phyloP scores from a whole-genome alignment of 2,888 invertebrate genomes.

The Rhorus exstirpatorius region DNA sequence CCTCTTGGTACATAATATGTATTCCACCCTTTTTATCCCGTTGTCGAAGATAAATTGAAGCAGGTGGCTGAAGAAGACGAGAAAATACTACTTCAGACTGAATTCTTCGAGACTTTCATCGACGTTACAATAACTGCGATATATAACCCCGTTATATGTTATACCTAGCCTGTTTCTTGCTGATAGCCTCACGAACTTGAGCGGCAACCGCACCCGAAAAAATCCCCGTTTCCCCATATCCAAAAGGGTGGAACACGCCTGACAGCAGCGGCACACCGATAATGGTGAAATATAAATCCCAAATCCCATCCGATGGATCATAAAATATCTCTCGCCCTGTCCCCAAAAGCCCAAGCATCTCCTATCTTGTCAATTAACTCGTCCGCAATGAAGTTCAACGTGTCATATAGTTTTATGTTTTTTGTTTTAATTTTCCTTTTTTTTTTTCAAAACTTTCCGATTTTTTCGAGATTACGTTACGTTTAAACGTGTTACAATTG shows the following conservation, averaged over 20 bases:
- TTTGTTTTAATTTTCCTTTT: too few species aligned
- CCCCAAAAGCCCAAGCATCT: conserved; percentile 18
- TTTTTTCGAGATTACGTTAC: too few species aligned
- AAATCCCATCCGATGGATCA: conserved; percentile 72
- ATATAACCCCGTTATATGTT: conserved; percentile 57
- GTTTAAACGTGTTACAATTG: too few species aligned
- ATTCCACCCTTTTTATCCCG: conserved; percentile 45
- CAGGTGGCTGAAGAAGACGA: conserved; percentile 63
- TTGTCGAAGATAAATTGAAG: conserved; percentile 60
- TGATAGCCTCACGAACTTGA: conserved; percentile 71
- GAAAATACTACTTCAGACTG: conserved; percentile 71
- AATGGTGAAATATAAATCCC: conserved; percentile 80
- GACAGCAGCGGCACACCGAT: conserved; percentile 74
- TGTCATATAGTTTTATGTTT: conserved; percentile 25
- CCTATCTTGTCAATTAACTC: conserved; percentile 36
- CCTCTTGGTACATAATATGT: conserved; percentile 26
- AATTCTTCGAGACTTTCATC: conserved; percentile 79
- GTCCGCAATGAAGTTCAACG: conserved; percentile 4
- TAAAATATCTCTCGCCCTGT: conserved; percentile 4
- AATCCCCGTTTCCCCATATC: conserved; percentile 66
- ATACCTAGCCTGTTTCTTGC: conserved; percentile 75
- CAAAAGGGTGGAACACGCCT: conserved; percentile 62
- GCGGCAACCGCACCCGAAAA: conserved; percentile 41
- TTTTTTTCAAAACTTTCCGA: too few species aligned
- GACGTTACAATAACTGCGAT: conserved; percentile 82